phyloP scores from a whole-genome alignment of 2,113 vertebrate genomes.

The Prietella phreatophila region DNA sequence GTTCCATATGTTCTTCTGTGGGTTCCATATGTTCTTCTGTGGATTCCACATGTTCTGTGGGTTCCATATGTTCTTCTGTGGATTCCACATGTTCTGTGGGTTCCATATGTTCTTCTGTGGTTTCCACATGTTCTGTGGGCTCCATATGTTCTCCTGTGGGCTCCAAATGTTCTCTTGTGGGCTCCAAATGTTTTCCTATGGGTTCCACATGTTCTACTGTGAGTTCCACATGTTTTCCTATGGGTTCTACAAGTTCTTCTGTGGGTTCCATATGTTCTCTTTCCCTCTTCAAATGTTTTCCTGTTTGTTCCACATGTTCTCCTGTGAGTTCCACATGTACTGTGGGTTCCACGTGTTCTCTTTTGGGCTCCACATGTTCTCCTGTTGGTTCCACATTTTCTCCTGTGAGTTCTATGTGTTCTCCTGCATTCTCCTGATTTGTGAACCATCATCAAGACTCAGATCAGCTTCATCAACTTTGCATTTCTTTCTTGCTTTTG shows the following conservation, averaged over 20 bases:
- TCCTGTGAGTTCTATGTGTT: not conserved
- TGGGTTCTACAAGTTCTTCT: not conserved
- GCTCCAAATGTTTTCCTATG: not conserved
- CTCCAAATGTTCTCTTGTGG: not conserved
- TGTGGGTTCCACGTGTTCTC: not conserved
- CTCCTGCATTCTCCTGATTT: constrained; percentile 31
- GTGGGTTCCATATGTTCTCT: not conserved
- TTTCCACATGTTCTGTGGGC: not conserved
- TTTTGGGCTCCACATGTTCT: not conserved
- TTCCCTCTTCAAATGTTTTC: no score
- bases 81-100: not conserved
- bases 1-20: not conserved
- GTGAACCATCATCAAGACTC: constrained; percentile 31
- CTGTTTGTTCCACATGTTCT: not conserved
- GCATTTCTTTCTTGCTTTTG: not conserved
- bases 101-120: not conserved
- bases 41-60: not conserved
- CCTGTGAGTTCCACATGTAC: not conserved
- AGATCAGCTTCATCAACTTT: constrained; percentile 27
- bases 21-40: not conserved
- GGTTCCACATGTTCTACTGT: not conserved
- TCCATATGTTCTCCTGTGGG: not conserved
- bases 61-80: not conserved
- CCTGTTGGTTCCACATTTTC: not conserved
- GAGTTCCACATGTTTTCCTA: not conserved